A percentile compares a stretch with the other conserved stretches of the same genome.
phyloP scores from a whole-genome alignment of 2,888 invertebrate genomes.

The Seira sanloemensis region DNA sequence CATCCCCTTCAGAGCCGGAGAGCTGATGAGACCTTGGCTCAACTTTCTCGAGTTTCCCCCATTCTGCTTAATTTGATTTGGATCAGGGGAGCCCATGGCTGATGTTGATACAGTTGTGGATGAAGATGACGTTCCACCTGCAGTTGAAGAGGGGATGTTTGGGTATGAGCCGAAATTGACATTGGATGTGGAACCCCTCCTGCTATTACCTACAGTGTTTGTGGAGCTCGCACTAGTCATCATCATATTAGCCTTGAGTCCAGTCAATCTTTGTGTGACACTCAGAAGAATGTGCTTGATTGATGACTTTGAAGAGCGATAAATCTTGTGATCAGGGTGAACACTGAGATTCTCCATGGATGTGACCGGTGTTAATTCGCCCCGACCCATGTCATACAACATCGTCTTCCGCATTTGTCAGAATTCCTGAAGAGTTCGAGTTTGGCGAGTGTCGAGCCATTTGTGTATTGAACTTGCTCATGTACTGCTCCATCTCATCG shows the following conservation, averaged over 20 bases:
- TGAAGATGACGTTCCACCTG: slow-evolving; percentile 26
- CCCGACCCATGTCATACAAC: slow-evolving; percentile 75
- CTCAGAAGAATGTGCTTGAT: slow-evolving; percentile 74
- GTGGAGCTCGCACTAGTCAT: slow-evolving; percentile 62
- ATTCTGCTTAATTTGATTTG: slow-evolving; percentile 61
- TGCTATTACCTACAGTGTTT: slow-evolving; percentile 22
- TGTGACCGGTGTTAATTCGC: slow-evolving; percentile 76
- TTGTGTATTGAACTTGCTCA: slow-evolving; percentile 73
- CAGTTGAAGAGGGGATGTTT: slow-evolving; percentile 63
- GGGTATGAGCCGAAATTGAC: slow-evolving; percentile 71
- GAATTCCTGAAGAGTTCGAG: slow-evolving; percentile 55
- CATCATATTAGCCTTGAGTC: slow-evolving; percentile 71
- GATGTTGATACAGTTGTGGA: slow-evolving; percentile 45
- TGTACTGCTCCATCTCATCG: slow-evolving; percentile 80
- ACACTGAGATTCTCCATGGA: slow-evolving; percentile 78
- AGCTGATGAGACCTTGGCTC: slow-evolving; percentile 68
- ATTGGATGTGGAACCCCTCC: slow-evolving; percentile 37
- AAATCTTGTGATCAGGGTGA: slow-evolving; percentile 89
- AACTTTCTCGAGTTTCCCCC: slow-evolving; percentile 72
- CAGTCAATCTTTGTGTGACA: slow-evolving; percentile 73
- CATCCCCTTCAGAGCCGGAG: slow-evolving; percentile 41
- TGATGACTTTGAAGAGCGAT: slow-evolving; percentile 78
- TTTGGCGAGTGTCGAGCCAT: slow-evolving; percentile 72
- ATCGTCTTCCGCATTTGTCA: slow-evolving; percentile 74
- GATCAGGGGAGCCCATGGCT: slow-evolving; percentile 49